These are phyloP conservation scores for Grapholita molesta DNA, from an alignment of 1,140 invertebrate species.

Conservation along the genomic window DNA sequence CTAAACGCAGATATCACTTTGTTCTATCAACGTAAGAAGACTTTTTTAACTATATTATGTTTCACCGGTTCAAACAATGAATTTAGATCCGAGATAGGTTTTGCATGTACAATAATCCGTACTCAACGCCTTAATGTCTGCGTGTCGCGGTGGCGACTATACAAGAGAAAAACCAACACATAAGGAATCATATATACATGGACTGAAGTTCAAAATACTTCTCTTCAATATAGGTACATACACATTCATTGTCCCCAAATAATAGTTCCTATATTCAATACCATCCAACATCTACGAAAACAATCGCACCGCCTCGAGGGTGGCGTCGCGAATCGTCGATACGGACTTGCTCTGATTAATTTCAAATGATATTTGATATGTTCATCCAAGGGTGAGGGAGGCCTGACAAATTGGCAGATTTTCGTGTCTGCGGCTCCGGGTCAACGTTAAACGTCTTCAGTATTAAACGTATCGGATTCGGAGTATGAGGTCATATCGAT, in stretches of 20 bases:
- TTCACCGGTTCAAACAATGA: no score
- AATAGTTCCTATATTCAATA: background rate
- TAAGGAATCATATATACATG: no score
- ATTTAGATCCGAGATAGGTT: no score
- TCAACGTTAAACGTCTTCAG: conserved; percentile 42
- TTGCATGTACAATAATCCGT: no score
- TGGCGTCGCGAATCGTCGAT: conserved; percentile 4
- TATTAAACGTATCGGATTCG: conserved; percentile 36
- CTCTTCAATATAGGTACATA: background rate
- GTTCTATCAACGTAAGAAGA: no score
- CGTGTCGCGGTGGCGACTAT: no score
- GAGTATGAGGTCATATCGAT: conserved; percentile 25
- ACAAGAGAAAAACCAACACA: no score
- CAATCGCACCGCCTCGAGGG: conserved; percentile 4
- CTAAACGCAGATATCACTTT: no score
- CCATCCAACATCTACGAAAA: conserved; percentile 12
- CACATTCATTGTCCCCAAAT: background rate
- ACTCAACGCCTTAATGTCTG: no score
- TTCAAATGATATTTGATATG: conserved; percentile 66
- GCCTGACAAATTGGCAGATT: conserved; percentile 66
- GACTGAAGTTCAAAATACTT: no score
- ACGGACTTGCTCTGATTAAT: conserved; percentile 46
- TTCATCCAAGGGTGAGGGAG: conserved; percentile 57
- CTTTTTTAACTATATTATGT: no score
- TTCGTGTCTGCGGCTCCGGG: conserved; percentile 52